phyloP scores from a whole-genome alignment of 2,888 invertebrate genomes.

The Drosophila kanekoi region DNA sequence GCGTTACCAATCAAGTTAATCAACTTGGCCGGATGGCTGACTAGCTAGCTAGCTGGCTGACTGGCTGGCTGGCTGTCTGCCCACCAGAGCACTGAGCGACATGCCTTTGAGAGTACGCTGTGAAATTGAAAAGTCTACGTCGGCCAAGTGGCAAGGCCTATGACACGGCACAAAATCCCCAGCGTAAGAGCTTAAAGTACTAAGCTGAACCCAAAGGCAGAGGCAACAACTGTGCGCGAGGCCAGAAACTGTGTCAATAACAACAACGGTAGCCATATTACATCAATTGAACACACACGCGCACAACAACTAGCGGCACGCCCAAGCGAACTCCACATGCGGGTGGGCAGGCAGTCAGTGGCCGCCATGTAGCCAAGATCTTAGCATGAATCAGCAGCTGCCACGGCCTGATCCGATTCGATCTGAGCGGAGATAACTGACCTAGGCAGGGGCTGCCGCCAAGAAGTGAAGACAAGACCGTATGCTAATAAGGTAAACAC shows the following conservation, averaged over 20 bases:
- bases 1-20: constrained; percentile 81
- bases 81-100: constrained; percentile 59
- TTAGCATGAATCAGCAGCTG: constrained; percentile 65
- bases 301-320: constrained; percentile 29
- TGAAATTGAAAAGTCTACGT: constrained; percentile 30
- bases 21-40: constrained; percentile 75
- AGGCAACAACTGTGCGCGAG: constrained; percentile 47
- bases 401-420: constrained; percentile 21
- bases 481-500: constrained; percentile 64
- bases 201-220: constrained; percentile 46
- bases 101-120: constrained; percentile 68
- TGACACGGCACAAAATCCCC: constrained; percentile 57
- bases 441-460: constrained; percentile 58
- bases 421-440: constrained; percentile 65
- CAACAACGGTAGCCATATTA: constrained; percentile 64
- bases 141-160: constrained; percentile 52
- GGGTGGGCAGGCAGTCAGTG: constrained; percentile 57
- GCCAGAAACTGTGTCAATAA: constrained; percentile 77
- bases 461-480: constrained; percentile 55
- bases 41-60: constrained; percentile 49
- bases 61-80: constrained; percentile 54
- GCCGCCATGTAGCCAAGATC: constrained; percentile 47
- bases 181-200: constrained; percentile 38
- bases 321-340: constrained; percentile 41
- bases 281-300: constrained; percentile 53